phyloP scores from a whole-genome alignment of 1,140 invertebrate species.

The Mactra quadrangularis region DNA sequence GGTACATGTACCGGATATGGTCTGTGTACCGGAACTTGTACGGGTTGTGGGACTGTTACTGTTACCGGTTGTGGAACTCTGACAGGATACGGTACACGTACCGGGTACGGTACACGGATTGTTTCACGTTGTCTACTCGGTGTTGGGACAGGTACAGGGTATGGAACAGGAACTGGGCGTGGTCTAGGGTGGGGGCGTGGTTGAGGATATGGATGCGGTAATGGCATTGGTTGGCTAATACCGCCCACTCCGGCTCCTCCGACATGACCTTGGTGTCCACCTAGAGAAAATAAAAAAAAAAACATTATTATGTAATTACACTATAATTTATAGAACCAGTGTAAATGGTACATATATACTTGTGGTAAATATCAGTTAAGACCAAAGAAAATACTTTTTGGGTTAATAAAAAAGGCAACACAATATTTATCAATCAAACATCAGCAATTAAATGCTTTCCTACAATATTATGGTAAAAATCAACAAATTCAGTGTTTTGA shows the following conservation, averaged over 20 bases:
- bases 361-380: no score
- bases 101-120: conserved; percentile 28
- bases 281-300: neutral
- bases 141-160: conserved; percentile 4
- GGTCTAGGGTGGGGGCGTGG: conserved; percentile 10
- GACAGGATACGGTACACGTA: conserved; percentile 22
- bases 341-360: neutral
- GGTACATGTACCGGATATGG: conserved; percentile 20
- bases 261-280: neutral
- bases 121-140: neutral
- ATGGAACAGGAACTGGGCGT: conserved; percentile 22
- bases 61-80: conserved; percentile 23
- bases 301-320: neutral
- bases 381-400: no score
- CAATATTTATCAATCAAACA: no score
- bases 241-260: neutral
- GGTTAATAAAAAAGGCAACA: no score
- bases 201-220: neutral
- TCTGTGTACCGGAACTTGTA: neutral
- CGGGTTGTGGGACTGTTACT: conserved; percentile 5
- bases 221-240: neutral
- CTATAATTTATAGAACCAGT: neutral
- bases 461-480: no score
- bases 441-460: no score
- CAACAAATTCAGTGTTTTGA: no score